Conservation (phyloP, 2,113 vertebrate genomes). For the Ceyx cyanopectus region DNA sequence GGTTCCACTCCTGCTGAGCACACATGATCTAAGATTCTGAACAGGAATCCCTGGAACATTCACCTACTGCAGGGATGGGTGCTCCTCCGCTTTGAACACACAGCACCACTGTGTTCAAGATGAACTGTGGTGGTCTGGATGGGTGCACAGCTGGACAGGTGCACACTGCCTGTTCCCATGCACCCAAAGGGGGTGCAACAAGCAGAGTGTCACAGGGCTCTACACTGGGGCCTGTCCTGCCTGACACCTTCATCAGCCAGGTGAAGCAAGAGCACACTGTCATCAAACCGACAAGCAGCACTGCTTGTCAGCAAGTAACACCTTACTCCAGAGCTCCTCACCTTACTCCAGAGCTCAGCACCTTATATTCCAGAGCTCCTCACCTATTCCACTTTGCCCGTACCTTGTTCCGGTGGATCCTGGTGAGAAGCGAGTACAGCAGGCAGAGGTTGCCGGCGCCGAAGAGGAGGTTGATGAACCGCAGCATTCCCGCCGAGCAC, state of each 20-base stretch:
- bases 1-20: neutral
- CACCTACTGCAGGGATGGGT: neutral
- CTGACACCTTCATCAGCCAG: neutral
- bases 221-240: neutral
- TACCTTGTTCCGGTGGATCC: slow-evolving; percentile 90
- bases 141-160: neutral
- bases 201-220: neutral
- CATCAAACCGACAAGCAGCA: neutral
- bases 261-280: neutral
- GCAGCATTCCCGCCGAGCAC: slow-evolving; percentile 92
- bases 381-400: neutral
- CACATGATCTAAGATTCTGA: neutral
- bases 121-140: neutral
- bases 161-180: neutral
- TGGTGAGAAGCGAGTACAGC: slow-evolving; percentile 87
- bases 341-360: no score
- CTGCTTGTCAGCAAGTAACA: rapidly evolving
- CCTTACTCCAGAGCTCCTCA: no score
- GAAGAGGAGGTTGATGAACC: slow-evolving; percentile 95
- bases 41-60: neutral
- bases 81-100: neutral
- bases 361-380: no score
- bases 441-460: slow-evolving; percentile 93
- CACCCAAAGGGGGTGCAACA: neutral
- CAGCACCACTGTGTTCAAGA: neutral